Evolutionary conservation across 2,113 vertebrate genomes (phyloP), one percentile per base, ranked within the genome.

Genomic region (Eurystomus gularis): DNA sequence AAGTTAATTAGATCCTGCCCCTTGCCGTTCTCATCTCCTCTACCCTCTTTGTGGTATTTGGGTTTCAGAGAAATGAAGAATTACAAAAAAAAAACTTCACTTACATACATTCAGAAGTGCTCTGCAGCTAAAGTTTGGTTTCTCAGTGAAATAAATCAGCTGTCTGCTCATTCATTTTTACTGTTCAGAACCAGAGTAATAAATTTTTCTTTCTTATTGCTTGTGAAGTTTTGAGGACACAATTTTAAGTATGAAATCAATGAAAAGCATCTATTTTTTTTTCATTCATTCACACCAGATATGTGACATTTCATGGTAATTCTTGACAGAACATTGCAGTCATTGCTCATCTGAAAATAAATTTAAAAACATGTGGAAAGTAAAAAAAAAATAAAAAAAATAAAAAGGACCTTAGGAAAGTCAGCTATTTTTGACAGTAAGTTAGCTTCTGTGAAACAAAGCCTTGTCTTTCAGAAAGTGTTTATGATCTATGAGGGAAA

Each of bases 391-490:
- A n/a, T n/a, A n/a, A n/a, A n/a, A 73, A 85, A 58, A 40, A 89
- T 75, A 86, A 88, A 65, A 82, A 57, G 71, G 88, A 95, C 88
- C 84, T 96, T 94, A 82, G 65, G 88, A 97, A 98, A 98, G 95
- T 95, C 96, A 95, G 95, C 95, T 97, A 96, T 95, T 98, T 97
- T 94, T 96, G 97, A 98, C 97, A 97, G 94, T 93, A 93, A 93
- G 80, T 96, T 88, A 96, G 49, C 82, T 95, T 96, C 95, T 97
- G 76, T 97, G 98, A 98, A 98, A 98, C 97, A 98, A 98, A 98
- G 96, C 94, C 96, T 97, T 98, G 97, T 97, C 97, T 98, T 98
- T 98, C 95, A 98, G 98, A 97, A 97, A 98, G 91, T 97, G 95
- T 98, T 98, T 98, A 98, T 82, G 94, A 98, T 97, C 96, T 91